Percentiles rank a stretch among this genome's conserved stretches.
These are phyloP conservation scores for Agonopterix arenella DNA, from an alignment of 2,888 invertebrate genomes.

Conservation along the genomic window DNA sequence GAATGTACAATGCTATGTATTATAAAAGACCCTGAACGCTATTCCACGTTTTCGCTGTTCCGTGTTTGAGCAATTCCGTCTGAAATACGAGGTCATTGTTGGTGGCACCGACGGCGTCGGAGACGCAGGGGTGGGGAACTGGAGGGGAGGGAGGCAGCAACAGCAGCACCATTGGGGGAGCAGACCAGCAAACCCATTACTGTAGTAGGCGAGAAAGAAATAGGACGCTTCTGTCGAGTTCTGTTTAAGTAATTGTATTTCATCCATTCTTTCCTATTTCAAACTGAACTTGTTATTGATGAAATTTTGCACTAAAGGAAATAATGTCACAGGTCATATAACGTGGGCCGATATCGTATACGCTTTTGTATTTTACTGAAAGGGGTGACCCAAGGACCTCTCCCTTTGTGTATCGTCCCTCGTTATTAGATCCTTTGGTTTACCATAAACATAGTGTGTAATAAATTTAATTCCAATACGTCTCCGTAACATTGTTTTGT, in stretches of 20 bases:
- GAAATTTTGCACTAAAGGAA: conserved; percentile 26
- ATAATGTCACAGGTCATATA: conserved; percentile 5
- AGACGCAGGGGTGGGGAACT: conserved; percentile 34
- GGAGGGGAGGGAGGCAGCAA: conserved; percentile 35
- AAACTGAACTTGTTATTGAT: conserved; percentile 38
- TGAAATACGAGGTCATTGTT: conserved; percentile 77
- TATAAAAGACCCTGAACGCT: conserved; percentile 40
- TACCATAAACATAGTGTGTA: conserved; percentile 8
- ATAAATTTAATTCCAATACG: conserved; percentile 6
- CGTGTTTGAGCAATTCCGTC: conserved; percentile 72
- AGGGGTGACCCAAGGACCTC: background rate
- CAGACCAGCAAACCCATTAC: conserved; percentile 63
- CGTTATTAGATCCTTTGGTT: conserved; percentile 11
- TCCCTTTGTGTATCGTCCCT: conserved; percentile 9
- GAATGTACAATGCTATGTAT: conserved; percentile 1
- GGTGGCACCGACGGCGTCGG: conserved; percentile 68
- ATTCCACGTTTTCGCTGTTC: conserved; percentile 67
- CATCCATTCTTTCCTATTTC: conserved; percentile 54
- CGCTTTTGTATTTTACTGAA: conserved; percentile 1
- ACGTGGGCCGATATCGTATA: background rate
- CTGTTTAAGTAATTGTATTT: conserved; percentile 71
- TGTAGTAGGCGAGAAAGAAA: conserved; percentile 69
- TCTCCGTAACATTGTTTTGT: background rate
- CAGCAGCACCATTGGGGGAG: conserved; percentile 33
- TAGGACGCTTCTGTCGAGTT: conserved; percentile 65